Base-by-base conservation (phyloP, 2,888 invertebrate species). In the Drosophila mettleri region DNA sequence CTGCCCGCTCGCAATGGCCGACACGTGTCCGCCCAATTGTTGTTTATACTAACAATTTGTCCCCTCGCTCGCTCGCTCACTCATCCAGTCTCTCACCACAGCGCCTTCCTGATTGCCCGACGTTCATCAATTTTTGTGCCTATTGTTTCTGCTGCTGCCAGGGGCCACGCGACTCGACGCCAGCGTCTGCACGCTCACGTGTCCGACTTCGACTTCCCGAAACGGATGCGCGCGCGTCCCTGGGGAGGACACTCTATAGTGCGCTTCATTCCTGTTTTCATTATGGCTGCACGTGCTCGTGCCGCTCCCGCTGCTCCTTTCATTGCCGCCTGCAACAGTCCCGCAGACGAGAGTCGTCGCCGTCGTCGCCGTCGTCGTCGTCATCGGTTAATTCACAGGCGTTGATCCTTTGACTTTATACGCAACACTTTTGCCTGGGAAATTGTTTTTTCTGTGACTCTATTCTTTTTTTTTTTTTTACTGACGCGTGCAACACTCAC, bases 1-100 rank as follows among this genome's bases (percentile, higher is more conserved):
- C 69, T 55, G 39, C 45, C 57, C 66, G 43, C 62, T 65, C 8
- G 74, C 83, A 77, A 76, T 77, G 85, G 83, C 73, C 62, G 90
- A 39, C 90, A 90, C 90, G 90, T 90, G 90, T 59, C 64, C 67
- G 79, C 74, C 74, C 90, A 90, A 89, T 89, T 89, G 86, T 89
- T 91, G 91, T 91, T 91, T 91, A 90, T 90, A 84, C 90, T 87
- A 90, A 91, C 86, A 90, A 90, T 90, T 90, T 90, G 91, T 86
- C 89, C 49, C 82, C 75, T 68, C 38, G 3, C 18, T 1, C n/a
- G 6, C 16, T 12, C 9, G 6, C n/a, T 2, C 43, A 22, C 5
- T 1, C n/a, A 5, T 6, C 27, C 20, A 9, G n/a, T n/a, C 20
- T 2, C 8, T 4, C 12, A 36, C 49, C 59, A 49, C 80, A 81